Base-by-base conservation (phyloP, 2,797 vertebrate genomes). In the Glyptemys insculpta region DNA sequence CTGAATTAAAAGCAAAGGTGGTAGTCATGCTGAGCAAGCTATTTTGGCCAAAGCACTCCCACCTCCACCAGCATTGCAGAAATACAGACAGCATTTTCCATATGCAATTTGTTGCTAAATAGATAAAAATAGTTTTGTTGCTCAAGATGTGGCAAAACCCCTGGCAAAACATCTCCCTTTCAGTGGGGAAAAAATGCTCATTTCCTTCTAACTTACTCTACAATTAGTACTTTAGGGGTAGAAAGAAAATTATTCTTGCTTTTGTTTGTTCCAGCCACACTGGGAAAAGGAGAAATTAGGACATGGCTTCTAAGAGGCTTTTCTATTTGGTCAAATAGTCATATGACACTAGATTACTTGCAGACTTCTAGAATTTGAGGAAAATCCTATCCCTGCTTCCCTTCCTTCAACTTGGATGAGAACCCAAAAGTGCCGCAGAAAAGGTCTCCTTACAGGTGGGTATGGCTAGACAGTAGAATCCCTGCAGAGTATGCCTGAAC, bases 121-220 rank as follows among this genome's bases (percentile, higher is more conserved):
- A 29, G 79, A 56, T 93, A 50, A 44, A 91, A 80, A 92, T 83
- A 89, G 94, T 88, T 92, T 95, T 83, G 57, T 54, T 93, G 83
- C 86, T 92, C 91, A 88, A 80, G 62, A 84, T 80, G 79, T 62
- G 84, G 86, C 72, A 68, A 84, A 86, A 90, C 84, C 44, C 53
- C 19, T 7, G 27, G 86, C 90, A 62, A 85, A 72, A 41, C 49
- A 21, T n/a, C 15, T 81, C 50, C 37, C 23, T 25, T 54, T 54
- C 65, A 12, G 93, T 87, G 41, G 52, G 53, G 52, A 86, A 62
- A 88, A 79, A 81, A 29, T 14, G 1, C 3, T 57, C 1, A 47
- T 83, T 88, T 85, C 86, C 90, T 82, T 81, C 34, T 44, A 37
- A 15, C 18, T 18, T 49, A 83, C 54, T 29, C 52, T 14, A 0